Evolutionary conservation across 2,888 invertebrate species (phyloP).

Genomic region (Caenorhabditis angaria): DNA sequence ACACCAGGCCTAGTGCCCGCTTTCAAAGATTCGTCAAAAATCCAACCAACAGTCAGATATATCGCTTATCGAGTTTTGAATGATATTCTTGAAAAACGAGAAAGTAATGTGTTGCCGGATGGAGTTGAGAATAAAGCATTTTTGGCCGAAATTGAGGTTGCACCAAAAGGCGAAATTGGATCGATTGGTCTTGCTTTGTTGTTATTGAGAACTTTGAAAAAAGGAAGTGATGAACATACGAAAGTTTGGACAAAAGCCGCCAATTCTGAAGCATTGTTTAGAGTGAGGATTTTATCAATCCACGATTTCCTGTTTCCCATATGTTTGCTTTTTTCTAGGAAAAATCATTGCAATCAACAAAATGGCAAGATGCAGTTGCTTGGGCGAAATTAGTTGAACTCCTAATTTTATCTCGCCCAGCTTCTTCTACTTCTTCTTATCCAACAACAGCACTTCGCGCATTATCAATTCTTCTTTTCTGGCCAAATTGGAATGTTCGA

Average conservation of each 20-base stretch:
- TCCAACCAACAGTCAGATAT: constrained; percentile 34
- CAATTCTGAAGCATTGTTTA: constrained; percentile 42
- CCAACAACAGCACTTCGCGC: constrained; percentile 22
- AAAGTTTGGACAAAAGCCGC: constrained; percentile 42
- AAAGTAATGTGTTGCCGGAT: constrained; percentile 24
- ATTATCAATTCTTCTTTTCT: constrained; percentile 46
- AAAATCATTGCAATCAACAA: constrained; percentile 35
- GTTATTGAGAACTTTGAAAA: constrained; percentile 29
- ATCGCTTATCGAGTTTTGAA: constrained; percentile 40
- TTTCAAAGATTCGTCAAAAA: constrained; percentile 42
- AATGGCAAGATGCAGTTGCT: constrained; percentile 40
- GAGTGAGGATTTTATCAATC: constrained; percentile 17
- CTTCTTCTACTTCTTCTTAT: constrained; percentile 6
- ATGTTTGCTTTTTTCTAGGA: constrained; percentile 32
- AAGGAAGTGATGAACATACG: constrained; percentile 30
- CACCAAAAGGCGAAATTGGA: constrained; percentile 48
- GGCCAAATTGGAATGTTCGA: constrained; percentile 51
- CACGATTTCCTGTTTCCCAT: background rate
- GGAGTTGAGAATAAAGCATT: constrained; percentile 28
- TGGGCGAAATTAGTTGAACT: constrained; percentile 46
- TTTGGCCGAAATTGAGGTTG: constrained; percentile 35
- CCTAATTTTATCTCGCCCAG: constrained; percentile 14
- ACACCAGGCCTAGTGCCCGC: constrained; percentile 18
- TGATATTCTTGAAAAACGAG: constrained; percentile 26
- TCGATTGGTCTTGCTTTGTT: constrained; percentile 42